A percentile compares a stretch with the other conserved stretches of the same genome.
Conservation (phyloP, 2,113 vertebrate genomes). For the Thomomys bottae region DNA sequence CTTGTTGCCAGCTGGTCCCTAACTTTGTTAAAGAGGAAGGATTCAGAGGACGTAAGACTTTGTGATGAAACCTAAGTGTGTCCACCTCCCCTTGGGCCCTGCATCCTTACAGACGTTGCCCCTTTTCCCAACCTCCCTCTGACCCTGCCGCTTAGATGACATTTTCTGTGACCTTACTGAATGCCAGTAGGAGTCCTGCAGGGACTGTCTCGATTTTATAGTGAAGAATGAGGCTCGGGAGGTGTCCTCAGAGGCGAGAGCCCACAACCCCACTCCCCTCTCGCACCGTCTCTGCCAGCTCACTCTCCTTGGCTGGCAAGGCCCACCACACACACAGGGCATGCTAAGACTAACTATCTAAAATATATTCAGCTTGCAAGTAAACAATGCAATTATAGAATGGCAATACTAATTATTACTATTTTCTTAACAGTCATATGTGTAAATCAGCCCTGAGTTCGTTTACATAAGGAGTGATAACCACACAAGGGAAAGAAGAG, state of each 20-base stretch:
- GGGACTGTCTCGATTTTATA: neutral
- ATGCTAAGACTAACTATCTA: neutral
- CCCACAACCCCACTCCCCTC: no score
- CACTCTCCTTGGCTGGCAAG: rapidly evolving
- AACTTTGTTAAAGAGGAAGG: neutral
- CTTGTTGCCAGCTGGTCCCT: neutral
- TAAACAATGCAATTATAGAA: neutral
- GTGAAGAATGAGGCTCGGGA: neutral
- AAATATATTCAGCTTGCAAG: no score
- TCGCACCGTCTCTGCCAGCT: neutral
- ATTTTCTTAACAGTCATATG: neutral
- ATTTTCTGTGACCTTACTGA: neutral
- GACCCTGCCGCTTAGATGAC: neutral
- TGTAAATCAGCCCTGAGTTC: neutral
- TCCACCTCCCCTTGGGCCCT: neutral
- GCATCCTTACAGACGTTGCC: neutral
- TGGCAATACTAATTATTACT: neutral
- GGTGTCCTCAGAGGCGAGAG: no score
- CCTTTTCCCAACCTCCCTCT: neutral
- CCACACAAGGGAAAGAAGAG: neutral
- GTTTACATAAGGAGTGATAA: neutral
- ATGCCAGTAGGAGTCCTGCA: neutral
- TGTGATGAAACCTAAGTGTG: neutral
- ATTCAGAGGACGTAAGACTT: neutral
- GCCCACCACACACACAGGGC: neutral